These are phyloP conservation scores for Clarias macrocephalus DNA, from an alignment of 2,113 vertebrate species.

Conservation along the genomic window DNA sequence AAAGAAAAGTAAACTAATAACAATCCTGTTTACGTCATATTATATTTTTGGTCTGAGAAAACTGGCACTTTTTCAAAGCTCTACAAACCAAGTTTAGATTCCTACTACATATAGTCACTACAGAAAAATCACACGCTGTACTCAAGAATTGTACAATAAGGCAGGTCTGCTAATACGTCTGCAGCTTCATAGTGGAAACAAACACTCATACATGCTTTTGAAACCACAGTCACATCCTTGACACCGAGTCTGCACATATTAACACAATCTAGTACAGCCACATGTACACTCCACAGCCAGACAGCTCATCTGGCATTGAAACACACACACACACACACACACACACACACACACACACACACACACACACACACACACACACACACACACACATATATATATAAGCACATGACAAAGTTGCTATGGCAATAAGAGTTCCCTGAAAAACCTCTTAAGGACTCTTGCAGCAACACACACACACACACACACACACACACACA, in stretches of 20 bases:
- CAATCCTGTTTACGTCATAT: no score
- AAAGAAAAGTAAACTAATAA: no score
- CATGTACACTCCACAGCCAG: not conserved
- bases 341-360: not conserved
- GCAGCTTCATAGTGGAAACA: not conserved
- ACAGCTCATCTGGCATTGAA: not conserved
- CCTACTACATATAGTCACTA: no score
- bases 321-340: conserved; percentile 1
- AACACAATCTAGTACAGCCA: not conserved
- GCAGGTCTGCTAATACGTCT: no score
- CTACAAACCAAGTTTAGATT: no score
- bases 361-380: conserved; percentile 13
- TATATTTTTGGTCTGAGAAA: no score
- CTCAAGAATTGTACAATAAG: no score
- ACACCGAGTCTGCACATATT: not conserved
- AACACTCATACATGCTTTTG: not conserved
- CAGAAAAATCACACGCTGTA: no score
- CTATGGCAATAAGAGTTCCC: conserved; percentile 39
- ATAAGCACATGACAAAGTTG: conserved; percentile 22
- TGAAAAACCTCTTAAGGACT: conserved; percentile 28
- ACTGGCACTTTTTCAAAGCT: no score
- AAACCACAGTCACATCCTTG: not conserved
- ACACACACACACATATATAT: not conserved
- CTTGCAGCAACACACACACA: not conserved
- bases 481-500: conserved; percentile 43